Percentiles rank a stretch among this genome's conserved stretches.
These are phyloP conservation scores for Gerris lacustris DNA, from an alignment of 2,888 invertebrate species.

Conservation along the genomic window DNA sequence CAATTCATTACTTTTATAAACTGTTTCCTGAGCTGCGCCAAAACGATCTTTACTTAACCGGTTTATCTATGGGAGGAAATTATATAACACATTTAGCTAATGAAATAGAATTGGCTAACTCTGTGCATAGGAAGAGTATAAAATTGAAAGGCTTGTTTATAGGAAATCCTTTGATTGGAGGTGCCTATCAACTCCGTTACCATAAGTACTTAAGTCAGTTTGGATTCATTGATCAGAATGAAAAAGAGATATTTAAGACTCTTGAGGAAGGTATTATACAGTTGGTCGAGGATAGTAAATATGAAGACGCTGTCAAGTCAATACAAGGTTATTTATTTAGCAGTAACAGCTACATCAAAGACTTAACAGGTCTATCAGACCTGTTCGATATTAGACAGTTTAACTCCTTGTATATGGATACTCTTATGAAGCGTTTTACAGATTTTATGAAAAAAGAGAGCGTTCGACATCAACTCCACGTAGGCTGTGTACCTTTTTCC, in stretches of 20 bases:
- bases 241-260: neutral
- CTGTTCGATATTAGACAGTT: neutral
- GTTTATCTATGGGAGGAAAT: constrained; percentile 38
- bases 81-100: constrained; percentile 7
- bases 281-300: neutral
- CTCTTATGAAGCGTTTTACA: neutral
- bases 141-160: neutral
- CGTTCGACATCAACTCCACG: neutral
- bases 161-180: neutral
- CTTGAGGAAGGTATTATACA: neutral
- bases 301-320: neutral
- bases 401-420: neutral
- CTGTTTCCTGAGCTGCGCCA: constrained; percentile 37
- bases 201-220: neutral
- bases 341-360: neutral
- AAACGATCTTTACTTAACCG: constrained; percentile 40
- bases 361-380: neutral
- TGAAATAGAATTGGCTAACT: neutral
- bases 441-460: neutral
- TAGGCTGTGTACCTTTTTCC: neutral
- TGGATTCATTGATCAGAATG: neutral
- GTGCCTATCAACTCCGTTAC: neutral
- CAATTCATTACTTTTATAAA: constrained; percentile 38
- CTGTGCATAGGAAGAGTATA: neutral
- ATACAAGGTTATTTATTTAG: neutral